Conservation (phyloP, 2,797 vertebrate species). For the Pseudomugil gertrudae region DNA sequence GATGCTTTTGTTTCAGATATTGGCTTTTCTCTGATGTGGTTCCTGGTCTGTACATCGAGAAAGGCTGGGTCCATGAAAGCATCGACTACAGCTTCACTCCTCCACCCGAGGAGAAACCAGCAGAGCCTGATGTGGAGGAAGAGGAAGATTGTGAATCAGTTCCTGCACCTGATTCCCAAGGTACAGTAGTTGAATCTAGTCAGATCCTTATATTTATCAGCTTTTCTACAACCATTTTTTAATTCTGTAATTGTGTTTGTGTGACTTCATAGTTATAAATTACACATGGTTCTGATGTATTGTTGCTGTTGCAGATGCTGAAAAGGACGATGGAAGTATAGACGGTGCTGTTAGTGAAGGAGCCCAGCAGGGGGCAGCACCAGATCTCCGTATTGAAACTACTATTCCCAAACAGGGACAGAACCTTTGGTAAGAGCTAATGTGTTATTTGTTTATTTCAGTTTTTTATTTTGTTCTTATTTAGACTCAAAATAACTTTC, state of each 20-base stretch:
- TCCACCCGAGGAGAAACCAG: constrained; percentile 60
- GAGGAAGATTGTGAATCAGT: constrained; percentile 62
- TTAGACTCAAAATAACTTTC: not conserved
- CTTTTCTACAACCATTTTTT: not conserved
- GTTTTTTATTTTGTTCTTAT: not conserved
- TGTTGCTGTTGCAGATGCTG: constrained; percentile 69
- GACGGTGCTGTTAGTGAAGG: constrained; percentile 78
- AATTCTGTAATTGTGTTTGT: not conserved
- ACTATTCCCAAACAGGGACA: constrained; percentile 95
- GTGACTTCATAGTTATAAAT: not conserved
- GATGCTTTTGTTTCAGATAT: constrained; percentile 83
- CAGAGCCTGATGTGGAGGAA: constrained; percentile 71
- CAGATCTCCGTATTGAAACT: constrained; percentile 88
- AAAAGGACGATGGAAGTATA: constrained; percentile 83
- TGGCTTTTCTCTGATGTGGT: constrained; percentile 98
- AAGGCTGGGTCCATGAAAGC: constrained; percentile 95
- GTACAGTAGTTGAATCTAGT: constrained; percentile 15
- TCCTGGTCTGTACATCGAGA: constrained; percentile 96
- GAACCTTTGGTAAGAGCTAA: constrained; percentile 89
- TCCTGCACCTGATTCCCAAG: constrained; percentile 51
- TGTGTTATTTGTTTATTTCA: not conserved
- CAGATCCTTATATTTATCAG: not conserved
- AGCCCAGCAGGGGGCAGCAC: constrained; percentile 72
- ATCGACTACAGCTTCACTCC: constrained; percentile 91
- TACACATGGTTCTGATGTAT: not conserved